Evolutionary conservation across 2,797 vertebrate genomes (phyloP).

Genomic region (Pseudochaenichthys georgianus): DNA sequence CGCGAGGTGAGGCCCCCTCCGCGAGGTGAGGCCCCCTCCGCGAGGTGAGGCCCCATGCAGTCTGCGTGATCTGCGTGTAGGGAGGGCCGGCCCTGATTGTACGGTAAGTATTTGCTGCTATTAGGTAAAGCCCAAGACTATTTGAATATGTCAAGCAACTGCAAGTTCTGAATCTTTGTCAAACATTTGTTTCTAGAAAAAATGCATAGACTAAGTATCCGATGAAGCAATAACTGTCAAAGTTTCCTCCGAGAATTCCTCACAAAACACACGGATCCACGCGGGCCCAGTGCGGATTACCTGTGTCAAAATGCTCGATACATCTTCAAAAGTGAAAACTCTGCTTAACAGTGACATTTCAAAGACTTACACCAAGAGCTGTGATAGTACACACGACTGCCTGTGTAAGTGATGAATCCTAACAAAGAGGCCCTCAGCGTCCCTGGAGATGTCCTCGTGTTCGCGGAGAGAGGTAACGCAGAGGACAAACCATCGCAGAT

Average conservation of each 20-base stretch:
- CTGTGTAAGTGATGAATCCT: slow-evolving; percentile 79
- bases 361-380: slow-evolving; percentile 78
- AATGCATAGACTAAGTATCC: slow-evolving; percentile 33
- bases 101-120: too few species aligned
- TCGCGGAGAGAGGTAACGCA: slow-evolving; percentile 76
- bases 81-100: too few species aligned
- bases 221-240: slow-evolving; percentile 51
- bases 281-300: slow-evolving; percentile 69
- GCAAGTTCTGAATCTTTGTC: slow-evolving; percentile 11
- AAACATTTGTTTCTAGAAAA: slow-evolving; percentile 32
- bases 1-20: too few species aligned
- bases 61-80: too few species aligned
- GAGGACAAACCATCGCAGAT: slow-evolving; percentile 73
- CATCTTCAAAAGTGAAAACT: slow-evolving; percentile 74
- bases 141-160: slow-evolving; percentile 32
- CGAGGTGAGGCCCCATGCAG: too few species aligned
- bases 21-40: too few species aligned
- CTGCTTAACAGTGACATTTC: slow-evolving; percentile 75
- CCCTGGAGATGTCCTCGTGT: slow-evolving; percentile 80
- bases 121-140: slow-evolving; percentile 13
- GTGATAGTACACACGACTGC: slow-evolving; percentile 77
- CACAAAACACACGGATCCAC: slow-evolving; percentile 49
- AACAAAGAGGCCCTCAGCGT: slow-evolving; percentile 79
- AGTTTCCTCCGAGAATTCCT: slow-evolving; percentile 63
- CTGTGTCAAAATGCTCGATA: slow-evolving; percentile 77